Percentiles rank a stretch among this genome's conserved stretches.
These are phyloP conservation scores for Coenobita brevimanus DNA, from an alignment of 1,140 invertebrate genomes.

Conservation along the genomic window DNA sequence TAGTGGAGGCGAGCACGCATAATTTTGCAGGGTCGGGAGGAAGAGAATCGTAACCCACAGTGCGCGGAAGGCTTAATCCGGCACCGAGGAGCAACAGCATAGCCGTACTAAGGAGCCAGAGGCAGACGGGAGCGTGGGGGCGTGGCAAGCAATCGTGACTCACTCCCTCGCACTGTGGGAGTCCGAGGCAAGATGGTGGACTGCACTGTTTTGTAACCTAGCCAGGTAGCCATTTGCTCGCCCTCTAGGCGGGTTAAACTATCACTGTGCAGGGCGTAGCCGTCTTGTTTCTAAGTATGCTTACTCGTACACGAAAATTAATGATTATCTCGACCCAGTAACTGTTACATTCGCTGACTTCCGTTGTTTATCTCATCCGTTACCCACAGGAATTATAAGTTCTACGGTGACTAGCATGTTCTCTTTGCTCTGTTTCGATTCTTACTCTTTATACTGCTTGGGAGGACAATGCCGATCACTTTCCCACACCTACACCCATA, in stretches of 20 bases:
- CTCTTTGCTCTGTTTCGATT: too few relatives aligned
- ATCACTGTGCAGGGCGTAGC: too few relatives aligned
- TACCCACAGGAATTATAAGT: too few relatives aligned
- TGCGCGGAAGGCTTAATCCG: slow-evolving; percentile 23
- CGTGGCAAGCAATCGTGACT: slow-evolving; percentile 39
- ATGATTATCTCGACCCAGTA: too few relatives aligned
- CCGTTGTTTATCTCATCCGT: too few relatives aligned
- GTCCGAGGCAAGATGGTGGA: slow-evolving; percentile 35
- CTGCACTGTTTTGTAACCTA: neutral
- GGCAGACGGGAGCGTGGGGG: slow-evolving; percentile 3
- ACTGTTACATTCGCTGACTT: too few relatives aligned
- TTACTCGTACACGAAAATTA: too few relatives aligned
- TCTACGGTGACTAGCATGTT: too few relatives aligned
- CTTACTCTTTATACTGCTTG: neutral
- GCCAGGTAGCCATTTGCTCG: slow-evolving; percentile 27
- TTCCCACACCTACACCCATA: slow-evolving; percentile 29
- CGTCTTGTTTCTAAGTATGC: too few relatives aligned
- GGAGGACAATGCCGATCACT: slow-evolving; percentile 4
- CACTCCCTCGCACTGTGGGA: slow-evolving; percentile 19
- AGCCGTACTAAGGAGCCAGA: neutral
- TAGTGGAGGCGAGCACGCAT: neutral
- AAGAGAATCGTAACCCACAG: slow-evolving; percentile 18
- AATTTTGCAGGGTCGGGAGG: slow-evolving; percentile 24
- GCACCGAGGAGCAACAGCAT: neutral
- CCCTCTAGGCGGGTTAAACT: neutral